These are phyloP conservation scores for Eurosta solidaginis DNA, from an alignment of 1,140 invertebrate genomes.

Conservation along the genomic window DNA sequence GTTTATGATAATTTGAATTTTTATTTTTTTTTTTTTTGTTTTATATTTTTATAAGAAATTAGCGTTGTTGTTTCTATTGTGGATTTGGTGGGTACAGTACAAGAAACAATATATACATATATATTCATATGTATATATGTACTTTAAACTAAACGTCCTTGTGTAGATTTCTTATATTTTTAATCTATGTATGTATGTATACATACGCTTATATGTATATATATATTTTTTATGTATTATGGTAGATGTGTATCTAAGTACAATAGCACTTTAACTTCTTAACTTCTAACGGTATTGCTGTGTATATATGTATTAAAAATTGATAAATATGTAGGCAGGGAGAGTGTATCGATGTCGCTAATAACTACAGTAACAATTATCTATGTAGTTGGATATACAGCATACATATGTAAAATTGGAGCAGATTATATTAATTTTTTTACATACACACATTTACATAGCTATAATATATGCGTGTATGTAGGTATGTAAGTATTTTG, in stretches of 20 bases:
- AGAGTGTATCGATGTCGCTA: slow-evolving; percentile 16
- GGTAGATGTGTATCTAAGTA: slow-evolving; percentile 11
- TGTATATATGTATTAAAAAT: slow-evolving; percentile 1
- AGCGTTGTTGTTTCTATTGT: background rate
- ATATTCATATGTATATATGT: no score
- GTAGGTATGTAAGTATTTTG: no score
- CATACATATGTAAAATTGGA: background rate
- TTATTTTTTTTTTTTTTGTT: no score
- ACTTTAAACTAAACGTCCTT: background rate
- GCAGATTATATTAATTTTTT: background rate
- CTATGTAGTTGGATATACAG: background rate
- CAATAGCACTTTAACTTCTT: slow-evolving; percentile 22
- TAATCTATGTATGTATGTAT: no score
- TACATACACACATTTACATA: background rate
- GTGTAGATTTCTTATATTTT: slow-evolving; percentile 7
- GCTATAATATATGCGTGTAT: no score
- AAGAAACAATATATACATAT: no score
- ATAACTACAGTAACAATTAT: background rate
- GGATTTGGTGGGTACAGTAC: slow-evolving; percentile 24
- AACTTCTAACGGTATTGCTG: background rate
- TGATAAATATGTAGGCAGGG: slow-evolving; percentile 4
- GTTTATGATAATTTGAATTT: background rate
- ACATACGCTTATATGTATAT: background rate
- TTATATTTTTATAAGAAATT: background rate
- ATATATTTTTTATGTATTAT: background rate